Base-by-base conservation (phyloP, 2,888 invertebrate species). In the Rhimphoctona megacephalus region DNA sequence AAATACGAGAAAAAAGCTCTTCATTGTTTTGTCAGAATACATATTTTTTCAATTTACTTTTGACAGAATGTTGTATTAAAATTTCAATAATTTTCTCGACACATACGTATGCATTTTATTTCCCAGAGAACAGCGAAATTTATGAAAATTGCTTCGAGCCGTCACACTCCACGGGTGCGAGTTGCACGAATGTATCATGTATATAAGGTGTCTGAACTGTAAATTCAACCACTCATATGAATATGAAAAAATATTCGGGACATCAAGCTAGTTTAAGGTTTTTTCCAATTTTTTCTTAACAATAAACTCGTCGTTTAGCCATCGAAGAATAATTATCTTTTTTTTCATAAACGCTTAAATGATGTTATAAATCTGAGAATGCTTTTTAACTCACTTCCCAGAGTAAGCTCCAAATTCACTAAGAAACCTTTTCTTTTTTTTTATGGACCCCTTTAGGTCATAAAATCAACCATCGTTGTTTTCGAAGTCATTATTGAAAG, bases 121-220 rank as follows among this genome's bases (percentile, higher is more conserved):
- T 67, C 30, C 66, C 66, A 74, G 72, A 72, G 81, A 43, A 19
- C 30, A 54, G 36, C 52, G 39, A 73, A 81, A 81, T 81, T 81
- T 81, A 74, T 74, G 81, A 67, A 81, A 81, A 81, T 81, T 81
- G 74, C 74, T 54, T 54, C 70, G 46, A 80, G 25, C 49, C 57
- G 80, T 72, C 61, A 80, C 80, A 54, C 61, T 61, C 46, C n/a
- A 14, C 61, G 61, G 36, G 22, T 61, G 72, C 80, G 70, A 80
- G 70, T 54, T 72, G 30, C 70, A 64, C 61, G 61, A 14, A 33
- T 30, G 19, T 46, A 30, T 76, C 70, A 30, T 11, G 30, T 70
- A 19, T 30, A 61, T 6, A 30, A 49, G 70, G 70, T 70, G 33
- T 30, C 70, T 6, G 46, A 43, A 69, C 14, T 70, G 30, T 25